phyloP scores from a whole-genome alignment of 2,888 invertebrate genomes.

The Mactromeris polynyma region DNA sequence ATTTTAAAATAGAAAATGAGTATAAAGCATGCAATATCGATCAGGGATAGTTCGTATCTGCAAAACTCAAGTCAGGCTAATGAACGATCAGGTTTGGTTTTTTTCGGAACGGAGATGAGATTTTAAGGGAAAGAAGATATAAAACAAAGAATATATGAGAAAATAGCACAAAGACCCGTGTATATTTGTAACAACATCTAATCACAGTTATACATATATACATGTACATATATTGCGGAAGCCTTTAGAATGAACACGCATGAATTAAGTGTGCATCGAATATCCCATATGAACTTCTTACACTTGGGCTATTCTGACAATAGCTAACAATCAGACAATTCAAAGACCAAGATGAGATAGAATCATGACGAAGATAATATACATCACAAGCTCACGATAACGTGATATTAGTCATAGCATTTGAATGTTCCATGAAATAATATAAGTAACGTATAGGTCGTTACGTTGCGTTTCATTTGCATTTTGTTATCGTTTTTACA shows the following conservation, averaged over 20 bases:
- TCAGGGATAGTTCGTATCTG: not conserved
- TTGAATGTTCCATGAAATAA: not conserved
- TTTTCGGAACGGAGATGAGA: not conserved
- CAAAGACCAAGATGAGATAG: no score
- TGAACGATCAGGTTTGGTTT: not conserved
- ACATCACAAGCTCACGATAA: no score
- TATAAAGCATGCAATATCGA: conserved; percentile 21
- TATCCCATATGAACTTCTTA: no score
- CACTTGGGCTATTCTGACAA: no score
- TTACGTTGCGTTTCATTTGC: not conserved
- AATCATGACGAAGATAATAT: no score
- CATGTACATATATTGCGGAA: no score
- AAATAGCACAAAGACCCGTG: not conserved
- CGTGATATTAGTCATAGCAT: no score
- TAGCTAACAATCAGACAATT: no score
- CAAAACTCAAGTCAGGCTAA: not conserved
- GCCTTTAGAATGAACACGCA: no score
- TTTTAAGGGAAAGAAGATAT: not conserved
- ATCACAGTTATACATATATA: no score
- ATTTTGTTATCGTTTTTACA: not conserved
- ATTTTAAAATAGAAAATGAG: not conserved
- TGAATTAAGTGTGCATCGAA: no score
- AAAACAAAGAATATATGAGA: not conserved
- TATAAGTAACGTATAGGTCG: not conserved
- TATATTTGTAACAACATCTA: not conserved